Percentiles rank a stretch among this genome's conserved stretches.
These are phyloP conservation scores for Meliscaeva auricollis DNA, from an alignment of 2,888 invertebrate genomes.

Conservation along the genomic window DNA sequence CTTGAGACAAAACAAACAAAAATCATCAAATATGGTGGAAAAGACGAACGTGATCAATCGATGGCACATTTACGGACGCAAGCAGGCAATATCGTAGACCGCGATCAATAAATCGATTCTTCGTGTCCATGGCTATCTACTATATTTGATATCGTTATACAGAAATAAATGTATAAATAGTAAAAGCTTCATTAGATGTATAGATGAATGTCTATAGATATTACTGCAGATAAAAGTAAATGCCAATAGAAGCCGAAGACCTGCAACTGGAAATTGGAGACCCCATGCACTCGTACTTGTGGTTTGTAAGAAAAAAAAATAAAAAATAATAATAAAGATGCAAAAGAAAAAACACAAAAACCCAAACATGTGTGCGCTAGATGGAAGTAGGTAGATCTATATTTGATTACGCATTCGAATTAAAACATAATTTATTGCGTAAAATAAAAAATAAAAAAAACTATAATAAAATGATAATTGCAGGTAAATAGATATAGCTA, in stretches of 20 bases:
- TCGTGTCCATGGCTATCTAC: constrained; percentile 22
- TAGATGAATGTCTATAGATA: constrained; percentile 1
- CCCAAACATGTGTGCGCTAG: constrained; percentile 16
- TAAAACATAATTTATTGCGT: constrained; percentile 57
- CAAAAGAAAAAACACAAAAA: not conserved
- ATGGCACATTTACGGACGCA: constrained; percentile 54
- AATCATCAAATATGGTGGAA: constrained; percentile 63
- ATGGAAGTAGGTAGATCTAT: constrained; percentile 44
- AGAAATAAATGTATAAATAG: not conserved
- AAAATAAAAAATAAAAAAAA: constrained; percentile 20
- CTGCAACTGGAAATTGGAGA: constrained; percentile 28
- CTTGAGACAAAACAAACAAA: not conserved
- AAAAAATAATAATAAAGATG: constrained; percentile 2
- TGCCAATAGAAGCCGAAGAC: constrained; percentile 52
- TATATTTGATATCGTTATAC: constrained; percentile 36
- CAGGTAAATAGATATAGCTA: not conserved
- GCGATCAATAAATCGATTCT: constrained; percentile 33
- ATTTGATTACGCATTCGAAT: constrained; percentile 61
- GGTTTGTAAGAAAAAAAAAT: constrained; percentile 49
- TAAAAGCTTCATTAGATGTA: constrained; percentile 14
- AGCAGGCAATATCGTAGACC: constrained; percentile 14
- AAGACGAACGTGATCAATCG: constrained; percentile 55
- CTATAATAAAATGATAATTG: not conserved
- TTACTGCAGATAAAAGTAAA: constrained; percentile 59
- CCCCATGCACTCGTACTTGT: constrained; percentile 59